These are phyloP conservation scores for Erebia aethiops DNA, from an alignment of 2,888 invertebrate genomes.

Conservation along the genomic window DNA sequence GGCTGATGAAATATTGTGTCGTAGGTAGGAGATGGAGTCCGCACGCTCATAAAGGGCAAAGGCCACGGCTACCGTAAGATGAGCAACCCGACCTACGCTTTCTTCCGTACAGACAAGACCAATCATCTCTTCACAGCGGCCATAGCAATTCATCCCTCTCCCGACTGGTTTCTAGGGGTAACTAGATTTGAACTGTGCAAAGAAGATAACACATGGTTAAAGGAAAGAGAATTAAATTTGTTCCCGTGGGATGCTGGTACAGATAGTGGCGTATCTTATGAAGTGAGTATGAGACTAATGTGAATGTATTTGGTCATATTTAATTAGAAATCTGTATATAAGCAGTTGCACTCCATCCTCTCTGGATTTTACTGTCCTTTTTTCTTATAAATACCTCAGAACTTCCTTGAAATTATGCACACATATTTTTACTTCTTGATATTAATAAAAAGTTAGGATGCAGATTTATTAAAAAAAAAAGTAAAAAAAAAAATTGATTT, in stretches of 20 bases:
- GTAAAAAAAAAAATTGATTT: too few species aligned
- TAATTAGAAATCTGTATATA: not conserved
- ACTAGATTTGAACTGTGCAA: constrained; percentile 94
- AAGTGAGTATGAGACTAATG: constrained; percentile 77
- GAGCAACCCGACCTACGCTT: constrained; percentile 64
- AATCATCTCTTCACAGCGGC: constrained; percentile 67
- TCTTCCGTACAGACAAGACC: constrained; percentile 64
- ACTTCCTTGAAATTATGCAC: not conserved
- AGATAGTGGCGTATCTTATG: constrained; percentile 95
- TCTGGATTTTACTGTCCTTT: not conserved
- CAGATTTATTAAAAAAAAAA: not conserved
- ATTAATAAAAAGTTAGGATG: not conserved
- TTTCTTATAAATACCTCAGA: not conserved
- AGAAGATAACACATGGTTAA: constrained; percentile 94
- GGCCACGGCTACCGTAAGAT: constrained; percentile 72
- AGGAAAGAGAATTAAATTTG: constrained; percentile 90
- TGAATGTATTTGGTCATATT: too few species aligned
- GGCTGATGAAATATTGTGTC: too few species aligned
- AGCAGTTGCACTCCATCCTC: not conserved
- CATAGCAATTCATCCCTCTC: constrained; percentile 81
- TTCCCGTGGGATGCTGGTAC: constrained; percentile 98
- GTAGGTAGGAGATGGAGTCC: constrained; percentile 69
- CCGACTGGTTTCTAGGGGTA: constrained; percentile 98
- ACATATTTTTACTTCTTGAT: not conserved
- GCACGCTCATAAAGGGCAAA: constrained; percentile 73